Evolutionary conservation across 2,888 invertebrate species (phyloP).

Genomic region (Ophioninae sp.): DNA sequence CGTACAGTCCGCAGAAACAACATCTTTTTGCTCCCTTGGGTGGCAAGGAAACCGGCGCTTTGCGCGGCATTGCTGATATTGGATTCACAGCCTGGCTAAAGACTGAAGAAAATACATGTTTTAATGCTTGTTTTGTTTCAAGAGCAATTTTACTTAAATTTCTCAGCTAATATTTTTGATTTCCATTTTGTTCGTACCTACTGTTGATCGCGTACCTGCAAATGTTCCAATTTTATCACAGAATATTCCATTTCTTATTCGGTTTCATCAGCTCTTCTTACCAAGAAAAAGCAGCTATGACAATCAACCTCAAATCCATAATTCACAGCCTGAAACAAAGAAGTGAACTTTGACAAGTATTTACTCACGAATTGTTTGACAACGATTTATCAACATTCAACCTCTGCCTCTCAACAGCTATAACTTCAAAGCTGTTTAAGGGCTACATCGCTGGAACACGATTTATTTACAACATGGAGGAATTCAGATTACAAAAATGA

Average conservation of each 20-base stretch:
- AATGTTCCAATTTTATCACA: constrained; percentile 13
- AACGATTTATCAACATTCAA: no score
- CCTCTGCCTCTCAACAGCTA: no score
- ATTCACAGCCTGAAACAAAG: background rate
- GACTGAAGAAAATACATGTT: background rate
- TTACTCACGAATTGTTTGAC: no score
- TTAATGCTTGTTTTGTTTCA: background rate
- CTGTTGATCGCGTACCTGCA: constrained; percentile 20
- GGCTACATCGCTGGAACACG: no score
- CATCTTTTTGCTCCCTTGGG: constrained; percentile 73
- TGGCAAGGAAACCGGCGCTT: background rate
- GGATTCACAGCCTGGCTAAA: background rate
- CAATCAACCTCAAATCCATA: constrained; percentile 20
- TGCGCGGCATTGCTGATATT: constrained; percentile 48
- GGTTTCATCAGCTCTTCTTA: background rate
- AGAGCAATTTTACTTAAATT: background rate
- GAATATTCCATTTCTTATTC: constrained; percentile 2
- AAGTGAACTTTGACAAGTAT: background rate
- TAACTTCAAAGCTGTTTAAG: no score
- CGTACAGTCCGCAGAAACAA: constrained; percentile 82
- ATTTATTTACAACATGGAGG: no score
- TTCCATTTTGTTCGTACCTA: background rate
- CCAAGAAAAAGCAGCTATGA: background rate
- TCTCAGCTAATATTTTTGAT: background rate
- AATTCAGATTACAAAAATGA: no score